Conservation (phyloP, 2,113 vertebrate species). For the Sinosuthora webbiana region DNA sequence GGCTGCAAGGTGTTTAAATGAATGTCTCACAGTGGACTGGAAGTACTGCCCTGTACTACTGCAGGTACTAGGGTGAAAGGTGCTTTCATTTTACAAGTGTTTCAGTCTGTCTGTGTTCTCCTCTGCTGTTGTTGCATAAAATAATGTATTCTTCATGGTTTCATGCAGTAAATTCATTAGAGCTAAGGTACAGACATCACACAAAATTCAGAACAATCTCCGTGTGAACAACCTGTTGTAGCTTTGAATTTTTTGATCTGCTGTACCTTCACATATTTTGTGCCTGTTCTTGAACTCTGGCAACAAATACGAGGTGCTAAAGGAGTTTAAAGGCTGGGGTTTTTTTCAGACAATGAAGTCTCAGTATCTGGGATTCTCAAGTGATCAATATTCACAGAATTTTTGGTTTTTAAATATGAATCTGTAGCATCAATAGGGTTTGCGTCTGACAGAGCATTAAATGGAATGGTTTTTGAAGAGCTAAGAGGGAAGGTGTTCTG, state of each 20-base stretch:
- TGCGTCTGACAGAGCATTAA: neutral
- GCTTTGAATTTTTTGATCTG: neutral
- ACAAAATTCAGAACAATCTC: neutral
- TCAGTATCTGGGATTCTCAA: neutral
- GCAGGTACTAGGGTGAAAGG: neutral
- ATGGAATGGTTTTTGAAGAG: neutral
- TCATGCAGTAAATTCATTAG: neutral
- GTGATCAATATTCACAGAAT: neutral
- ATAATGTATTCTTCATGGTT: neutral
- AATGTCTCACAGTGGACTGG: neutral
- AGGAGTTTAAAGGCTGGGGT: neutral
- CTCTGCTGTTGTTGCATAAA: neutral
- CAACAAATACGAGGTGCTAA: neutral
- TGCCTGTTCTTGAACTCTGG: neutral
- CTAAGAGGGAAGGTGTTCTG: neutral
- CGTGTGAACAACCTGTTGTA: neutral
- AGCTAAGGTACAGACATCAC: neutral
- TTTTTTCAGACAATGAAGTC: neutral
- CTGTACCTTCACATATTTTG: neutral
- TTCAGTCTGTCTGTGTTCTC: neutral
- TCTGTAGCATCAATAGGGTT: neutral
- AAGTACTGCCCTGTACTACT: neutral
- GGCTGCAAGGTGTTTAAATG: neutral
- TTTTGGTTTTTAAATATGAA: neutral
- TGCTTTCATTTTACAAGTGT: neutral